phyloP scores from a whole-genome alignment of 2,797 vertebrate genomes.

The Sylvilagus floridanus region DNA sequence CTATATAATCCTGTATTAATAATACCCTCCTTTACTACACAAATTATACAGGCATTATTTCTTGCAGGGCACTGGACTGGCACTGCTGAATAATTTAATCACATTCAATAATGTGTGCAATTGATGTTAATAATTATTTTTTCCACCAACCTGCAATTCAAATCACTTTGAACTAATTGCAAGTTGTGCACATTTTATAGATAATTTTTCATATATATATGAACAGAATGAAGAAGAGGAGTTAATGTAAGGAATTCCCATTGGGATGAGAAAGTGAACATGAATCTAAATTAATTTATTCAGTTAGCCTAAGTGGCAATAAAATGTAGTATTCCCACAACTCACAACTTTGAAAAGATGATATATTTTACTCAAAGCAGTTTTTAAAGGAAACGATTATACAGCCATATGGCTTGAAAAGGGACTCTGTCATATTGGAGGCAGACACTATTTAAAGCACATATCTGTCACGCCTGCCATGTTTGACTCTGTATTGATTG shows the following conservation, averaged over 20 bases:
- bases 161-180: constrained; percentile 1
- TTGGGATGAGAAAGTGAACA: constrained; percentile 42
- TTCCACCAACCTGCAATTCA: constrained; percentile 9
- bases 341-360: constrained; percentile 71
- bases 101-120: background rate
- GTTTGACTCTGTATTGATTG: constrained; percentile 57
- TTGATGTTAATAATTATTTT: constrained; percentile 10
- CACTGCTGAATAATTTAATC: background rate
- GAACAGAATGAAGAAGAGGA: background rate
- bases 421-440: constrained; percentile 5
- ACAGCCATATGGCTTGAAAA: constrained; percentile 64
- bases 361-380: constrained; percentile 71
- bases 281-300: constrained; percentile 79
- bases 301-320: constrained; percentile 70
- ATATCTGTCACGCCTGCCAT: background rate
- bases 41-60: background rate
- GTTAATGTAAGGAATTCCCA: constrained; percentile 1
- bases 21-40: background rate
- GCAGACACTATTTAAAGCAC: constrained; percentile 62
- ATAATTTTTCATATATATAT: too few relatives aligned
- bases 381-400: constrained; percentile 65
- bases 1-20: background rate
- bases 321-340: constrained; percentile 71
- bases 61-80: background rate
- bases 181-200: constrained; percentile 15